A percentile compares a stretch with the other conserved stretches of the same genome.
phyloP scores from a whole-genome alignment of 2,113 vertebrate species.

The Nyctibius bracteatus region DNA sequence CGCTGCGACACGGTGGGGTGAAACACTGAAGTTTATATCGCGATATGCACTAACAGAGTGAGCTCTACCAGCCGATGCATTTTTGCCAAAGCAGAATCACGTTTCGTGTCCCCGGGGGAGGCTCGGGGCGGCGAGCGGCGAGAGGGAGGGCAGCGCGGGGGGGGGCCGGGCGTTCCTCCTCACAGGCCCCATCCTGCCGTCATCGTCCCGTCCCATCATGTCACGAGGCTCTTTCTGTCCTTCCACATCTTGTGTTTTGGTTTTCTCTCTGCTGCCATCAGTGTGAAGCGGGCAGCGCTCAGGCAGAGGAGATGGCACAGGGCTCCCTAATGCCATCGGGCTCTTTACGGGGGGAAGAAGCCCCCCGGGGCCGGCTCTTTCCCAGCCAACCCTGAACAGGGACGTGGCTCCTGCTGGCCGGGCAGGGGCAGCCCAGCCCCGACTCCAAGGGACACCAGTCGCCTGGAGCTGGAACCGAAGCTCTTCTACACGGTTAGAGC shows the following conservation, averaged over 20 bases:
- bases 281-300: constrained; percentile 39
- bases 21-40: constrained; percentile 78
- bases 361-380: neutral
- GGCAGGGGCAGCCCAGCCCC: neutral
- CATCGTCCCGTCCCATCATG: neutral
- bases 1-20: constrained; percentile 39
- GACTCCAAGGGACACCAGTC: neutral
- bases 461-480: neutral
- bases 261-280: constrained; percentile 56
- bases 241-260: constrained; percentile 2
- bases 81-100: constrained; percentile 70
- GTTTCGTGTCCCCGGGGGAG: neutral
- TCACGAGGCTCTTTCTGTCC: neutral
- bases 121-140: neutral
- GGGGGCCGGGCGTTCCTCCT: neutral
- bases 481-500: neutral
- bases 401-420: neutral
- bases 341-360: neutral
- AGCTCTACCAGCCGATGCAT: constrained; percentile 66
- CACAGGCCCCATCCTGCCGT: neutral
- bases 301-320: neutral
- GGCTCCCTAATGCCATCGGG: constrained; percentile 7
- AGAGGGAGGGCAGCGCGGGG: neutral
- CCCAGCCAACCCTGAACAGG: neutral
- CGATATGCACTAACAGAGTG: constrained; percentile 69